Evolutionary conservation across 2,797 vertebrate species (phyloP).

Genomic region (Distichodus sexfasciatus): DNA sequence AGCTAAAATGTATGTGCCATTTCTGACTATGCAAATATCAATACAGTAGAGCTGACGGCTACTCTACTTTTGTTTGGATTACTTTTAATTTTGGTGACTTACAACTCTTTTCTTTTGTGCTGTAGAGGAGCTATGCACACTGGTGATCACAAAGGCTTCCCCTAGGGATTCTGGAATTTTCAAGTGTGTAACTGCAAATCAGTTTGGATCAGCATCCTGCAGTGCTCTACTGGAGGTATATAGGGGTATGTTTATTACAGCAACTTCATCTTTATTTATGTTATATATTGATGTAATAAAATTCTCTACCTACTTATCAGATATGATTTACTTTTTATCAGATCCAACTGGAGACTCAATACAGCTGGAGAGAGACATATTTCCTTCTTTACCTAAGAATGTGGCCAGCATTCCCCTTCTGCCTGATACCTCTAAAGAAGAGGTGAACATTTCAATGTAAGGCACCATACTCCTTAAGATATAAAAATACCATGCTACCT

Average conservation of each 20-base stretch:
- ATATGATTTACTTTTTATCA: constrained; percentile 70
- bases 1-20: no score
- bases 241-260: constrained; percentile 59
- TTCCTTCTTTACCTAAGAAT: constrained; percentile 55
- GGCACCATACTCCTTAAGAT: constrained; percentile 17
- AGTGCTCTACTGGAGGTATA: constrained; percentile 76
- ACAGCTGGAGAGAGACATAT: constrained; percentile 49
- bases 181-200: constrained; percentile 82
- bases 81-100: neutral
- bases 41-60: no score
- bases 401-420: constrained; percentile 59
- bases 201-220: constrained; percentile 78
- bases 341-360: neutral
- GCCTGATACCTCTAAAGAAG: constrained; percentile 63
- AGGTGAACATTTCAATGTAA: constrained; percentile 56
- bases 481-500: neutral
- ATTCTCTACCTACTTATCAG: constrained; percentile 45
- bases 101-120: neutral
- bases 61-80: no score
- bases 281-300: neutral
- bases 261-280: no score
- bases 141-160: constrained; percentile 88
- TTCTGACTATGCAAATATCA: no score
- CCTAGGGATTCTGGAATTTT: constrained; percentile 88
- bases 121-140: constrained; percentile 86